phyloP scores from a whole-genome alignment of 1,140 invertebrate genomes.

The Ceratosolen solmsi region DNA sequence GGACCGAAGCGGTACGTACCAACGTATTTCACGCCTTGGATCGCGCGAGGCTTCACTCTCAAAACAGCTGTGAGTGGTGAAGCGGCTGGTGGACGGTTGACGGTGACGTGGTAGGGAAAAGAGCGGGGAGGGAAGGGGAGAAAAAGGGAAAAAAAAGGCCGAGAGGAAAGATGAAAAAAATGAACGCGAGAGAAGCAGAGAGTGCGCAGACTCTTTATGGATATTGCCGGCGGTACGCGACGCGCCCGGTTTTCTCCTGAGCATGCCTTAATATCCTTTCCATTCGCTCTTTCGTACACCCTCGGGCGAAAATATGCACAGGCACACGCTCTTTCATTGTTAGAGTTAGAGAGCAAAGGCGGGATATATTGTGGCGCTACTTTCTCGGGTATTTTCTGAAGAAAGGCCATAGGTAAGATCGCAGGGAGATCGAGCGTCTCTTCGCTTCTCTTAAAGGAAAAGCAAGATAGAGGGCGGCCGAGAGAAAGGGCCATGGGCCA shows the following conservation, averaged over 20 bases:
- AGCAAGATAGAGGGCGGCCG: not conserved
- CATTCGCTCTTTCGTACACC: slow-evolving; percentile 19
- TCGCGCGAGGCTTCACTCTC: slow-evolving; percentile 21
- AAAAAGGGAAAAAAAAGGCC: not conserved
- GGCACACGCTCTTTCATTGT: slow-evolving; percentile 21
- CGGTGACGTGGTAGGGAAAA: not conserved
- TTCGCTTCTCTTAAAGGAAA: not conserved
- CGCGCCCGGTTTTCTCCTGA: slow-evolving; percentile 30
- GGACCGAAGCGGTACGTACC: not conserved
- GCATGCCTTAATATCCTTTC: slow-evolving; percentile 43
- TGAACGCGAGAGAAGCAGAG: not conserved
- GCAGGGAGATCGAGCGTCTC: slow-evolving; percentile 28
- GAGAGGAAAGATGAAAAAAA: slow-evolving; percentile 8
- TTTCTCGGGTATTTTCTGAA: slow-evolving; percentile 27
- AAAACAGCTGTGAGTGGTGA: not conserved
- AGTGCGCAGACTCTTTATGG: slow-evolving; percentile 43
- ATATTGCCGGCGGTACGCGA: slow-evolving; percentile 43
- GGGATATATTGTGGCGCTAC: slow-evolving; percentile 13
- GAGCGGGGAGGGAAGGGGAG: not conserved
- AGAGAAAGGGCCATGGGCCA: not conserved
- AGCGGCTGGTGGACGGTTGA: not conserved
- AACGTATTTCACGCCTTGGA: slow-evolving; percentile 29
- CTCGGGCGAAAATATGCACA: slow-evolving; percentile 46
- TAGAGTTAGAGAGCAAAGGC: not conserved
- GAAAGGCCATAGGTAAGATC: slow-evolving; percentile 33